Evolutionary conservation across 1,140 invertebrate species (phyloP), one percentile per base, ranked within the genome.

Genomic region (Papilio machaon): DNA sequence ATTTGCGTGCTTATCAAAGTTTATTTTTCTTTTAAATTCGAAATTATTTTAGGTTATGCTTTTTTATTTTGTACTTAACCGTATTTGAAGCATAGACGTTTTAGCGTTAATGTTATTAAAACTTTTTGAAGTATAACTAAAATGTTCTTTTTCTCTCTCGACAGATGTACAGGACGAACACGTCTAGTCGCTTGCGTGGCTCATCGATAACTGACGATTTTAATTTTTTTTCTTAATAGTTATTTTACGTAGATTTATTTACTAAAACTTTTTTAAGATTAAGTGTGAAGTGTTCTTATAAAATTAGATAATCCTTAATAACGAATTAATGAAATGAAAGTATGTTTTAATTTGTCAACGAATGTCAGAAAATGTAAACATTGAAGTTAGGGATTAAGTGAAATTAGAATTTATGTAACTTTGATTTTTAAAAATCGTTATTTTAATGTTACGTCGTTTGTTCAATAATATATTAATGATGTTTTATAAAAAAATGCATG

Each of bases 101-200:
- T 11, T 64, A 11, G 23, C 23, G 75, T 78, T 64, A 30, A 70
- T 79, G 23, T 77, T 38, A 80, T 81, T 84, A 82, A 82, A 49
- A 49, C 75, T 75, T 58, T 35, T 17, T 77, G 23, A 47, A 60
- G 80, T 82, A 82, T 85, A 83, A 83, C 86, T 84, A 80, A 76
- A 82, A 88, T 92, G 89, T 91, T 93, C 93, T 92, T 93, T 95
- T 95, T 95, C 95, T 95, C 92, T 95, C 92, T 95, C 93, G 86
- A 88, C 95, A 96, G 95, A 96, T 95, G 95, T 95, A 88, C 95
- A 95, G 91, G 95, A 96, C 87, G 95, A 96, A 91, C 94, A 95
- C 90, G 96, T 96, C 90, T 96, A 95, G 95, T 89, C 87, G 84
- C 84, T 83, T 74, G 85, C 88, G 85, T 86, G 88, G 85, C 86